These are phyloP conservation scores for Matsumyia berberina DNA, from an alignment of 2,888 invertebrate species.

Conservation along the genomic window DNA sequence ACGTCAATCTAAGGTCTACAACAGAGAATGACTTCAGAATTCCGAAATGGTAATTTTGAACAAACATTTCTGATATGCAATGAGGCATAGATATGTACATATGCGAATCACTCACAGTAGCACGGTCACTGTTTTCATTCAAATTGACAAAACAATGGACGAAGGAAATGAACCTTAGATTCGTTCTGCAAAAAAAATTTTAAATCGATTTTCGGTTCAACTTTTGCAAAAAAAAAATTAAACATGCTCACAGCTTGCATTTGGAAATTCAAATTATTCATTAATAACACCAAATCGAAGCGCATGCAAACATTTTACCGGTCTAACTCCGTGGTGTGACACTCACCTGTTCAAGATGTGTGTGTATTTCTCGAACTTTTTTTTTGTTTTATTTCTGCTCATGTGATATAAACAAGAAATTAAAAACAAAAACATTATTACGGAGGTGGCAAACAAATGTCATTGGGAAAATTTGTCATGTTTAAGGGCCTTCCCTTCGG, in stretches of 20 bases:
- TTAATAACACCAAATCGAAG: background rate
- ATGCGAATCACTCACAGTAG: slow-evolving; percentile 2
- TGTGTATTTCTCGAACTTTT: too few relatives aligned
- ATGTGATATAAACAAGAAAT: background rate
- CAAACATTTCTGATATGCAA: background rate
- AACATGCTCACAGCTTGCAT: background rate
- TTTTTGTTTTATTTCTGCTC: too few relatives aligned
- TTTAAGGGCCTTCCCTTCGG: background rate
- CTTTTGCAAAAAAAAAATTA: background rate
- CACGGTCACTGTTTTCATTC: background rate
- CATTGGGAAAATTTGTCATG: background rate
- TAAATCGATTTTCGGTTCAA: too few relatives aligned
- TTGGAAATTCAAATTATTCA: background rate
- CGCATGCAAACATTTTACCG: background rate
- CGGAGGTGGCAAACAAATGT: background rate
- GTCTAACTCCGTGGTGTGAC: background rate
- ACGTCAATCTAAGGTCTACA: background rate
- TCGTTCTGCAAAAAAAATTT: too few relatives aligned
- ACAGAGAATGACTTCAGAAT: background rate
- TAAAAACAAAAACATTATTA: background rate
- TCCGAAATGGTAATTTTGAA: background rate
- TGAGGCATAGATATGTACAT: too few relatives aligned
- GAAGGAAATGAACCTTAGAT: too few relatives aligned
- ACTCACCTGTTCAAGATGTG: too few relatives aligned
- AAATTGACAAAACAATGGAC: background rate